These are phyloP conservation scores for Megaceryle alcyon DNA, from an alignment of 2,797 vertebrate genomes.

Conservation along the genomic window DNA sequence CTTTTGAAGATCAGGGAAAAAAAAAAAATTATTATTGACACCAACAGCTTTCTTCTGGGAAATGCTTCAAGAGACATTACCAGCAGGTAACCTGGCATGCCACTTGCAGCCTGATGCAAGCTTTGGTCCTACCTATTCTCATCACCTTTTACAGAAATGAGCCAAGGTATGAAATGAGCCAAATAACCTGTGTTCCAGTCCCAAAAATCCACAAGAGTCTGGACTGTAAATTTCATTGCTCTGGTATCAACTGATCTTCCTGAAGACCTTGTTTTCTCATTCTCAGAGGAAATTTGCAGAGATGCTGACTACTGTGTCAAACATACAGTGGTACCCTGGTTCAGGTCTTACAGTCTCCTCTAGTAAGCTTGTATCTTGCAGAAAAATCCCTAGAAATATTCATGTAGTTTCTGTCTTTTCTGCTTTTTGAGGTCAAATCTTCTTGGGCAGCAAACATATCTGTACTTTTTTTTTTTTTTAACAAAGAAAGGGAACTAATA, in stretches of 20 bases:
- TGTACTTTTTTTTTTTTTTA: neutral
- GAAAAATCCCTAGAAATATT: neutral
- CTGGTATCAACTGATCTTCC: neutral
- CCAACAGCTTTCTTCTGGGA: constrained; percentile 27
- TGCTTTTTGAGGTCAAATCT: neutral
- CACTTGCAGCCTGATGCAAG: neutral
- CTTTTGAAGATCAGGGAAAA: constrained; percentile 22
- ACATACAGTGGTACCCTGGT: neutral
- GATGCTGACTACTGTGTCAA: neutral
- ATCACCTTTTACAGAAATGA: neutral
- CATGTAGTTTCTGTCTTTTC: neutral
- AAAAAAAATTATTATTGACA: neutral
- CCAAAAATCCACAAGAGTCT: neutral
- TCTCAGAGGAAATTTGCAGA: neutral
- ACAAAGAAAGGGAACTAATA: neutral
- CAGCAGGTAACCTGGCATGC: neutral
- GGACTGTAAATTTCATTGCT: neutral
- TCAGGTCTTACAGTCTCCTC: neutral
- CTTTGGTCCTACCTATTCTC: neutral
- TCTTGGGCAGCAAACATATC: neutral
- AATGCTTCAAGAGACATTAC: neutral
- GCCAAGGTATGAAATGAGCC: neutral
- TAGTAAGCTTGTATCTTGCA: neutral
- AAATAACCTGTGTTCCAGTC: rapidly evolving
- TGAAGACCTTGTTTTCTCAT: neutral